Evolutionary conservation across 1,140 invertebrate genomes (phyloP).

Genomic region (Drosophila truncata): DNA sequence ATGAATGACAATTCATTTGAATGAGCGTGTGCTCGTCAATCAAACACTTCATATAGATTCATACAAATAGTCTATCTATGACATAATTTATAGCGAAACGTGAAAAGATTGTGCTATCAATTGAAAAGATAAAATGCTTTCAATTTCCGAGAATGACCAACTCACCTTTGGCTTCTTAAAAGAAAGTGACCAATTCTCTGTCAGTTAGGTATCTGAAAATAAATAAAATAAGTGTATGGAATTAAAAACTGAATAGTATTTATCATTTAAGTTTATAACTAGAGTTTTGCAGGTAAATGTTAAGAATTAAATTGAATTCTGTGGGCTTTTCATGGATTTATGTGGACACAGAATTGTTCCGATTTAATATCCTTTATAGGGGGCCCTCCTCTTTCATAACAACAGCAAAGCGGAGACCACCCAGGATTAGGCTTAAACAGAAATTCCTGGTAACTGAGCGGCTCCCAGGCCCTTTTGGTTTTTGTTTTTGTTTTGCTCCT

Average conservation of each 20-base stretch:
- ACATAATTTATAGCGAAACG: slow-evolving; percentile 15
- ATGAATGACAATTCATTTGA: slow-evolving; percentile 39
- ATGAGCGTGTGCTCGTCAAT: slow-evolving; percentile 29
- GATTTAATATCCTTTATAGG: slow-evolving; percentile 34
- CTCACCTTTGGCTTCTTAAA: slow-evolving; percentile 35
- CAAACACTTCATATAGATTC: slow-evolving; percentile 13
- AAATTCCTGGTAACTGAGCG: slow-evolving; percentile 68
- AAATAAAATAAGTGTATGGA: neutral
- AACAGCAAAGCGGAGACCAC: slow-evolving; percentile 54
- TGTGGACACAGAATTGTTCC: slow-evolving; percentile 1
- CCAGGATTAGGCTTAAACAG: slow-evolving; percentile 68
- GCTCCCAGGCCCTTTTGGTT: slow-evolving; percentile 13
- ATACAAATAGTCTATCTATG: slow-evolving; percentile 22
- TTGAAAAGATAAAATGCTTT: slow-evolving; percentile 19
- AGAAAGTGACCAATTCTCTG: slow-evolving; percentile 3
- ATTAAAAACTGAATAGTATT: neutral
- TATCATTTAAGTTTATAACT: neutral
- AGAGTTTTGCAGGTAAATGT: neutral
- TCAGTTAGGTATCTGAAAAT: slow-evolving; percentile 14
- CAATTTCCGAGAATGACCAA: slow-evolving; percentile 7
- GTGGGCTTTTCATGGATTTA: neutral
- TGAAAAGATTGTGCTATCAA: slow-evolving; percentile 24
- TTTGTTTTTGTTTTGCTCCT: neutral
- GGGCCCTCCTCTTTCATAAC: slow-evolving; percentile 10
- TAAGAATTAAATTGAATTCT: slow-evolving; percentile 2